Evolutionary conservation across 2,113 vertebrate species (phyloP).

Genomic region (Prionailurus viverrinus): DNA sequence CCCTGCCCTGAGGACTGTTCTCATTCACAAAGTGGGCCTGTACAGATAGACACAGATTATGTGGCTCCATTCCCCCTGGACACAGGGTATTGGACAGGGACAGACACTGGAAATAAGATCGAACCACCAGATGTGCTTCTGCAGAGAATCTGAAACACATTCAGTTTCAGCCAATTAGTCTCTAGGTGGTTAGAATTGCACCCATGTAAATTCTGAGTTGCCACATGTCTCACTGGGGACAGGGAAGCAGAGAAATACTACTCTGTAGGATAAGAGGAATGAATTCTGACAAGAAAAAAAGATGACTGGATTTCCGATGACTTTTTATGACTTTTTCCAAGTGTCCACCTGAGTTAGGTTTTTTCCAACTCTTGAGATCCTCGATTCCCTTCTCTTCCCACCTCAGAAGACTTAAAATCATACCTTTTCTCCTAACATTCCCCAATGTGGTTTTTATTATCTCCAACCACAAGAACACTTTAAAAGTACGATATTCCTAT

Average conservation of each 20-base stretch:
- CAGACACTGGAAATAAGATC: neutral
- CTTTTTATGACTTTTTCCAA: neutral
- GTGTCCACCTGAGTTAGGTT: neutral
- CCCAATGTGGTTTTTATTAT: neutral
- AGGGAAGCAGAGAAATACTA: slow-evolving; percentile 4
- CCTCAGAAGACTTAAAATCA: neutral
- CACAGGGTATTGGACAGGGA: neutral
- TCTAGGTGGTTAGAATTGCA: neutral
- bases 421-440: neutral
- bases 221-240: neutral
- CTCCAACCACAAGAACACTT: neutral
- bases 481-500: neutral
- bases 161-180: neutral
- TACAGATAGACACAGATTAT: neutral
- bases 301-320: neutral
- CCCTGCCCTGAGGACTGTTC: neutral
- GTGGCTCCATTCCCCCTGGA: neutral
- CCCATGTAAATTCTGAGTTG: neutral
- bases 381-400: neutral
- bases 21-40: neutral
- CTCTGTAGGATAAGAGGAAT: neutral
- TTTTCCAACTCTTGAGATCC: neutral
- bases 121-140: neutral
- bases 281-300: neutral
- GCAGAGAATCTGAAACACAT: neutral